These are phyloP conservation scores for Xiphorhynchus erythropygius DNA, from an alignment of 2,797 vertebrate genomes.

Conservation along the genomic window DNA sequence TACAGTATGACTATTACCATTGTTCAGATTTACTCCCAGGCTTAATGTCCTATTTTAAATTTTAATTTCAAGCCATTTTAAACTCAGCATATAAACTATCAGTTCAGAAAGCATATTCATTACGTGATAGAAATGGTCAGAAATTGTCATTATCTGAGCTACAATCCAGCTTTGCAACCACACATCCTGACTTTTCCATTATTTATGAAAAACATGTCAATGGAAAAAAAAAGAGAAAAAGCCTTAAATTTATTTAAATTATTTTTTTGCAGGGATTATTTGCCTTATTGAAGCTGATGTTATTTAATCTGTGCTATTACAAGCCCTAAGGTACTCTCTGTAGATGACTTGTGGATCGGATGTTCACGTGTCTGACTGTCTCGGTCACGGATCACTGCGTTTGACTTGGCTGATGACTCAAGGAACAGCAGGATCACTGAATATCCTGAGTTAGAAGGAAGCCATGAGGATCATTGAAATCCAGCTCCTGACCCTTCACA, in stretches of 20 bases:
- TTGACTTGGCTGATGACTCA: not conserved
- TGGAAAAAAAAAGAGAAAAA: not conserved
- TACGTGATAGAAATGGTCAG: not conserved
- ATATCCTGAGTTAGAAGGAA: not conserved
- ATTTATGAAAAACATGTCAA: not conserved
- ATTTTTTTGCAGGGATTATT: not conserved
- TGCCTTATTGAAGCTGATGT: not conserved
- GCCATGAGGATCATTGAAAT: fast-evolving
- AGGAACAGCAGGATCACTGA: not conserved
- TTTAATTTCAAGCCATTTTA: slow-evolving; percentile 59
- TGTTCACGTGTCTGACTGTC: fast-evolving
- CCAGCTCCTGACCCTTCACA: not conserved
- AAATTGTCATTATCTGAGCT: not conserved
- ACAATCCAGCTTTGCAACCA: not conserved
- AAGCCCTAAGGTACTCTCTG: not conserved
- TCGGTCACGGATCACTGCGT: fast-evolving
- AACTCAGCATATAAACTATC: not conserved
- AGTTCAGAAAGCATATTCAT: not conserved
- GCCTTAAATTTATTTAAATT: not conserved
- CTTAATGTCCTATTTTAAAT: slow-evolving; percentile 24
- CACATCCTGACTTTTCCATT: not conserved
- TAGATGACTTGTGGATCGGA: not conserved
- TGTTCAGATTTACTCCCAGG: slow-evolving; percentile 42
- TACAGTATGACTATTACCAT: not conserved
- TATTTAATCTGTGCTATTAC: not conserved